Conservation (phyloP, 2,113 vertebrate genomes). For the Clarias macrocephalus region DNA sequence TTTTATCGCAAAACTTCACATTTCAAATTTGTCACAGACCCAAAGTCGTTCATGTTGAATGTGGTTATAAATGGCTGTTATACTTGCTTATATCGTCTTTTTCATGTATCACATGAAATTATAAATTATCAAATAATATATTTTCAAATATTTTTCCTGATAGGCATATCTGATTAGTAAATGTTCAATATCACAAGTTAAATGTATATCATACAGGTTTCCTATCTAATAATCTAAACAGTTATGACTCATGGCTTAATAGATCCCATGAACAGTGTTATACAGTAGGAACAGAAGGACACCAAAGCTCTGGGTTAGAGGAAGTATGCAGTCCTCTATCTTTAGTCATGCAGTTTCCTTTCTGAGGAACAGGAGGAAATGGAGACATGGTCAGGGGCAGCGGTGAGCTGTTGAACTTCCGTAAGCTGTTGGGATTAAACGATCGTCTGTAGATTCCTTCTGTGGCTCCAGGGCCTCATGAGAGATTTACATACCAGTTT, state of each 20-base stretch:
- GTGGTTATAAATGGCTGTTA: neutral
- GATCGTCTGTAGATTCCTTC: conserved; percentile 32
- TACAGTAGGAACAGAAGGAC: conserved; percentile 32
- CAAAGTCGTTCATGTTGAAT: conserved; percentile 19
- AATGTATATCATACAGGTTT: neutral
- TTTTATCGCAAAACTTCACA: neutral
- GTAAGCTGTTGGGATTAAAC: conserved; percentile 47
- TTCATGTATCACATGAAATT: neutral
- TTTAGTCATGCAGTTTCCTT: conserved; percentile 73
- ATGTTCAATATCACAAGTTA: neutral
- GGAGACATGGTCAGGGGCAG: conserved; percentile 59
- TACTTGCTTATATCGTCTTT: neutral
- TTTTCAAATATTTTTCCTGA: neutral
- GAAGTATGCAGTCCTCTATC: conserved; percentile 63
- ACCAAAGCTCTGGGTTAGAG: conserved; percentile 20
- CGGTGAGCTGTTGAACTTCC: conserved; percentile 54
- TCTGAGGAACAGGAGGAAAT: conserved; percentile 67
- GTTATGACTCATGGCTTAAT: neutral
- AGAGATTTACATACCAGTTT: conserved; percentile 37
- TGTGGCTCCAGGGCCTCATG: conserved; percentile 34
- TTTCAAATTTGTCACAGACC: conserved; percentile 23
- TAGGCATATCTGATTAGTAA: neutral
- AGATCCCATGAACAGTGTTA: neutral
- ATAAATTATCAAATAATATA: neutral
- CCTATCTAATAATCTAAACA: neutral